phyloP scores from a whole-genome alignment of 2,888 invertebrate genomes.

The Epistrophe eligans region DNA sequence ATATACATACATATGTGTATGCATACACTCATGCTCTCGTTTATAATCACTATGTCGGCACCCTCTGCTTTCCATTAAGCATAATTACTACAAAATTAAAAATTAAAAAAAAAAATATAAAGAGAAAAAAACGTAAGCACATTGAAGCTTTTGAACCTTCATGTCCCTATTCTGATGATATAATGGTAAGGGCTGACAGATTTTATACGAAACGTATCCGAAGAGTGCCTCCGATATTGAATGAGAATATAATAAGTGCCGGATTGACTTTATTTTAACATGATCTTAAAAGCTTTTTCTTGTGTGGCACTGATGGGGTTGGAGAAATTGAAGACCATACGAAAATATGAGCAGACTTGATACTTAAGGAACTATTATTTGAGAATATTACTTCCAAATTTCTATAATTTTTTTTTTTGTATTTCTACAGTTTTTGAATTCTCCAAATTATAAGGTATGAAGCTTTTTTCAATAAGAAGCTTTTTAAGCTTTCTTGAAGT shows the following conservation, averaged over 20 bases:
- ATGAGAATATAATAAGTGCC: not conserved
- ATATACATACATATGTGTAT: too few relatives aligned
- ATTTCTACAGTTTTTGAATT: too few relatives aligned
- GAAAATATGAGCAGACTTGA: too few relatives aligned
- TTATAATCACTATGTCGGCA: not conserved
- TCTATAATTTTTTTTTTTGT: too few relatives aligned
- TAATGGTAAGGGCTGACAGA: slow-evolving; percentile 27
- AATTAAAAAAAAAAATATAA: slow-evolving; percentile 3
- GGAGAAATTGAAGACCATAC: not conserved
- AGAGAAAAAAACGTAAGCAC: not conserved
- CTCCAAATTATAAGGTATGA: too few relatives aligned
- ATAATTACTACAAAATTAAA: slow-evolving; percentile 60
- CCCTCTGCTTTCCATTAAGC: slow-evolving; percentile 49
- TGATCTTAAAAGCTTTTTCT: too few relatives aligned
- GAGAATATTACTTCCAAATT: too few relatives aligned
- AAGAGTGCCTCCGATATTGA: slow-evolving; percentile 10
- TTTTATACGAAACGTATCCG: slow-evolving; percentile 36
- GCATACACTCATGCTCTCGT: not conserved
- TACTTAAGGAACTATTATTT: too few relatives aligned
- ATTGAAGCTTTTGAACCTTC: slow-evolving; percentile 17
- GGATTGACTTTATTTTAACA: not conserved
- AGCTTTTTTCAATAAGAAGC: too few relatives aligned
- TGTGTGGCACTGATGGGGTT: not conserved
- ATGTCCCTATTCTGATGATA: not conserved
- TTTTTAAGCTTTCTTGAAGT: too few relatives aligned